Percentiles rank a stretch among this genome's conserved stretches.
phyloP scores from a whole-genome alignment of 2,888 invertebrate species.

The Pycnomerus fuliginosus region DNA sequence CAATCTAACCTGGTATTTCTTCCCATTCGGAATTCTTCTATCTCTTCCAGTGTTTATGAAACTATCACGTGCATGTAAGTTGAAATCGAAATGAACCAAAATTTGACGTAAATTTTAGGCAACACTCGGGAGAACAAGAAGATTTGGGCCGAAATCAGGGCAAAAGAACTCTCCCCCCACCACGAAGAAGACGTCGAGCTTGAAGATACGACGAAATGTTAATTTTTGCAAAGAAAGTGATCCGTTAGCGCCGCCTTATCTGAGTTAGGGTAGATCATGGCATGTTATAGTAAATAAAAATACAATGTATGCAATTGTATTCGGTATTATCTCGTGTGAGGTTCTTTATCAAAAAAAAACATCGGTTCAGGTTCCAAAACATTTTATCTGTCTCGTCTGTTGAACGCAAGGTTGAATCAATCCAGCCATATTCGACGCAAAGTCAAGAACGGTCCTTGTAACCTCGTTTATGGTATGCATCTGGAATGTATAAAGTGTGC shows the following conservation, averaged over 20 bases:
- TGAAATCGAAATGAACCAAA: too few relatives aligned
- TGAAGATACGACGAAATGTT: not conserved
- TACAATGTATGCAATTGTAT: too few relatives aligned
- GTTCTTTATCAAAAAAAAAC: too few relatives aligned
- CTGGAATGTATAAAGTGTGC: not conserved
- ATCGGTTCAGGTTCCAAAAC: too few relatives aligned
- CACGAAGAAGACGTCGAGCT: constrained; percentile 8
- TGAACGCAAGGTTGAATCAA: constrained; percentile 1
- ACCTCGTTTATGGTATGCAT: constrained; percentile 34
- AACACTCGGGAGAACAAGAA: constrained; percentile 54
- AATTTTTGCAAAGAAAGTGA: too few relatives aligned
- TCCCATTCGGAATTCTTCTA: constrained; percentile 41
- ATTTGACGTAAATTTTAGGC: constrained; percentile 44
- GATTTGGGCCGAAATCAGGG: constrained; percentile 54
- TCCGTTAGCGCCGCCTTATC: too few relatives aligned
- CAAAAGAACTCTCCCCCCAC: constrained; percentile 43
- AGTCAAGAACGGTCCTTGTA: constrained; percentile 40
- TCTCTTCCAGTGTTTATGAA: constrained; percentile 55
- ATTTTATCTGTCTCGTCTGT: too few relatives aligned
- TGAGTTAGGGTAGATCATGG: too few relatives aligned
- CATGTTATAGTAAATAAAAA: too few relatives aligned
- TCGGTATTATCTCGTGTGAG: too few relatives aligned
- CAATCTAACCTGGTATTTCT: constrained; percentile 55
- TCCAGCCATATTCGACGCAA: constrained; percentile 15
- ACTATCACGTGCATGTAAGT: constrained; percentile 53